These are phyloP conservation scores for Apamea epomidion DNA, from an alignment of 2,888 invertebrate species.

Conservation along the genomic window DNA sequence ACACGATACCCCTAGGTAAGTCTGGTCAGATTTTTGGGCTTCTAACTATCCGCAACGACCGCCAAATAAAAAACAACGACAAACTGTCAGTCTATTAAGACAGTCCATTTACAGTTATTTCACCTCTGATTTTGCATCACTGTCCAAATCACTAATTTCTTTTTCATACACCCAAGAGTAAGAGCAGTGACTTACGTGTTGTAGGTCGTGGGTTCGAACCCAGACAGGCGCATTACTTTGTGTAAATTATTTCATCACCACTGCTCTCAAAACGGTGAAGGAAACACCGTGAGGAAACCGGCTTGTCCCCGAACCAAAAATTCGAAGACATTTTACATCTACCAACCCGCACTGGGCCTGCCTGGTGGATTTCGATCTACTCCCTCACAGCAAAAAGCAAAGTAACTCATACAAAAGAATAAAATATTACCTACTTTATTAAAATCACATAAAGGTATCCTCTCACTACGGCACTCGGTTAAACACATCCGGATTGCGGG, in stretches of 20 bases:
- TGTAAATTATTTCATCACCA: too few species aligned
- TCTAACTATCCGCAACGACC: background rate
- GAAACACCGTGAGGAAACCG: too few species aligned
- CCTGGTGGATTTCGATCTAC: background rate
- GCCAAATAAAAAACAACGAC: background rate
- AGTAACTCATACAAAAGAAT: constrained; percentile 19
- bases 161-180: too few species aligned
- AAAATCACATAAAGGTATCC: constrained; percentile 49
- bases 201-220: too few species aligned
- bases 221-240: too few species aligned
- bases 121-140: too few species aligned
- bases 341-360: background rate
- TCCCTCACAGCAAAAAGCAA: background rate
- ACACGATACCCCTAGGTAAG: background rate
- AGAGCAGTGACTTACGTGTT: too few species aligned
- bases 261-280: too few species aligned
- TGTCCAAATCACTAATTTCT: too few species aligned
- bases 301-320: too few species aligned
- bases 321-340: too few species aligned
- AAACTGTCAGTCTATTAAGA: background rate
- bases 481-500: constrained; percentile 62
- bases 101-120: background rate
- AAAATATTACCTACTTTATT: constrained; percentile 33
- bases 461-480: constrained; percentile 50
- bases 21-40: background rate